Conservation (phyloP, 2,113 vertebrate species). For the Gobius niger region DNA sequence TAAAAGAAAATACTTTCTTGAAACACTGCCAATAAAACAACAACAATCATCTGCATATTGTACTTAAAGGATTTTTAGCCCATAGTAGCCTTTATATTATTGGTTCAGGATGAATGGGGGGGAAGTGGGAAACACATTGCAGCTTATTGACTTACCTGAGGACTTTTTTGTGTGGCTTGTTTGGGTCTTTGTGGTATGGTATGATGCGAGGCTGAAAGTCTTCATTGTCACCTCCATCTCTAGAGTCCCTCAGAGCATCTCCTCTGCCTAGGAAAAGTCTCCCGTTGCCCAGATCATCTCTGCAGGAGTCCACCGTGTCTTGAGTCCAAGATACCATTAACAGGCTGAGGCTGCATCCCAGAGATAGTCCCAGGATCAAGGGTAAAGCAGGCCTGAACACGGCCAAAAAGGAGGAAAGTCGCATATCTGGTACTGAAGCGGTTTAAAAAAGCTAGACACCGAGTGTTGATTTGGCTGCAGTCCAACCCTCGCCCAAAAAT, state of each 20-base stretch:
- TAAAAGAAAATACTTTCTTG: too few relatives aligned
- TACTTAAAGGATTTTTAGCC: too few relatives aligned
- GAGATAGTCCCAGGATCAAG: conserved; percentile 89
- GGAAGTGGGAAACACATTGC: not conserved
- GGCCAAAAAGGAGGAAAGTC: conserved; percentile 80
- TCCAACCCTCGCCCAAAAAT: not conserved
- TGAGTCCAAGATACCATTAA: conserved; percentile 92
- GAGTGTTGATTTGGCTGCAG: not conserved
- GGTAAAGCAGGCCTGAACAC: conserved; percentile 88
- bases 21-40: too few relatives aligned
- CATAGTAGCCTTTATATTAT: too few relatives aligned
- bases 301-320: conserved; percentile 78
- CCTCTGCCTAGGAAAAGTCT: conserved; percentile 57
- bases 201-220: conserved; percentile 86
- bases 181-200: conserved; percentile 90
- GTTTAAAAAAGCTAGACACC: not conserved
- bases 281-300: conserved; percentile 64
- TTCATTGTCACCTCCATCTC: conserved; percentile 55
- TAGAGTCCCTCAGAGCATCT: conserved; percentile 47
- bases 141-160: conserved; percentile 79
- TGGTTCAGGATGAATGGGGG: too few relatives aligned
- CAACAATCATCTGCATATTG: too few relatives aligned
- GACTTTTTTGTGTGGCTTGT: conserved; percentile 91
- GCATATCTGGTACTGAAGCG: conserved; percentile 72
- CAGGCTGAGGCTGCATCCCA: conserved; percentile 93